Percentiles rank a stretch among this genome's conserved stretches.
Conservation (phyloP, 1,140 invertebrate species). For the Harlomillsia oculata region DNA sequence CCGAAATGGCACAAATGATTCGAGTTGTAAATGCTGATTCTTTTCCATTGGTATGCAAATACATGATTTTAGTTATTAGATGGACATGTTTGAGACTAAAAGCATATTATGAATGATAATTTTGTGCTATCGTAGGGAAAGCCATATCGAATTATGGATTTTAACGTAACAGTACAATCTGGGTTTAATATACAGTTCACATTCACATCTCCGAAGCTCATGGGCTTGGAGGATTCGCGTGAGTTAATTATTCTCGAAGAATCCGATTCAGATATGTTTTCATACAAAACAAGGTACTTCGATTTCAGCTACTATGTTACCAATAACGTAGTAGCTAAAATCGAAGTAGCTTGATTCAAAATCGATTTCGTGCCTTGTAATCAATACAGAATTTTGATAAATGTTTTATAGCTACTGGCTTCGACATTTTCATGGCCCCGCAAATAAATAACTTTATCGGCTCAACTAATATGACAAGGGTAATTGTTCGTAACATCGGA, state of each 20-base stretch:
- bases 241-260: background rate
- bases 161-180: background rate
- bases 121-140: conserved; percentile 11
- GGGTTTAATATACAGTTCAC: conserved; percentile 6
- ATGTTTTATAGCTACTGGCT: conserved; percentile 12
- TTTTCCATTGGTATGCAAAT: conserved; percentile 1
- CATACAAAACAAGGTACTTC: too few species aligned
- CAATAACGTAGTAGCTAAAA: too few species aligned
- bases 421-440: conserved; percentile 19
- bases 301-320: too few species aligned
- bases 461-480: background rate
- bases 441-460: conserved; percentile 15
- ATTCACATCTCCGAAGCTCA: conserved; percentile 17
- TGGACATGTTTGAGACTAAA: too few species aligned
- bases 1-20: background rate
- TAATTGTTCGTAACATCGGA: conserved; percentile 4
- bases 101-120: too few species aligned
- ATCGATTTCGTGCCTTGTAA: too few species aligned
- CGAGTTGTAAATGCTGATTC: conserved; percentile 11
- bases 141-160: conserved; percentile 17
- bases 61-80: background rate
- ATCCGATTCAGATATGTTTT: background rate
- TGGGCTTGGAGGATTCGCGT: conserved; percentile 12
- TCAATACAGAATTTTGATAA: too few species aligned
- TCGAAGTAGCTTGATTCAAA: too few species aligned